Base-by-base conservation (phyloP, 2,888 invertebrate species). In the Plebejus argus region DNA sequence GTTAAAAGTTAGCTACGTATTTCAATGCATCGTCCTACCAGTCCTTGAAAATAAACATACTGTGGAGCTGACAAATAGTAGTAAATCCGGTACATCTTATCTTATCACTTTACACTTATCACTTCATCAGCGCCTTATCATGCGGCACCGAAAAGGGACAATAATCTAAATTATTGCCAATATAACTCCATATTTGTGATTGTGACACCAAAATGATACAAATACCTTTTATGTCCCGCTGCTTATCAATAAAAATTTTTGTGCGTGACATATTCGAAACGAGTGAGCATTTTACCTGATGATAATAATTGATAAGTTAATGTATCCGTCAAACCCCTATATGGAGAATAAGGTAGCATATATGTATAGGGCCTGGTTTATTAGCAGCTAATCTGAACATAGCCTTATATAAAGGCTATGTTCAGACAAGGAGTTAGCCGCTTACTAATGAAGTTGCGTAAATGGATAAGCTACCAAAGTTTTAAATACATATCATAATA, bases 31-130 rank as follows among this genome's bases (percentile, higher is more conserved):
- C 28, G 66, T 28, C 15, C 66, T 72, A 45, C 72, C 45, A 45
- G 20, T 45, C 72, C 39, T 20, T 45, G 20, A 39, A 6, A 33
- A 20, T 23, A 23, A 72, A 39, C 45, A 72, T 20, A 12, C 15
- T 39, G 45, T 76, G 74, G 86, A 86, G 86, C 86, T 84, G 84
- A 83, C 88, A 90, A 90, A 91, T 92, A 89, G 93, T 93, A 94
- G 92, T 91, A 93, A 90, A 92, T 92, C 91, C 90, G 86, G 35
- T 82, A 84, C 91, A 92, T 93, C 93, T 23, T 83, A 91, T 91
- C 91, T 91, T 84, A 92, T 93, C 92, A 81, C 91, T 91, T 84
- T 92, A 92, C 92, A 81, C 76, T 81, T 83, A 84, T 84, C 74
- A 33, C 66, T 28, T 66, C 66, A 66, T 66, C 66, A 66, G 58